Percentiles rank a stretch among this genome's conserved stretches.
These are phyloP conservation scores for Furnarius figulus DNA, from an alignment of 2,113 vertebrate species.

Conservation along the genomic window DNA sequence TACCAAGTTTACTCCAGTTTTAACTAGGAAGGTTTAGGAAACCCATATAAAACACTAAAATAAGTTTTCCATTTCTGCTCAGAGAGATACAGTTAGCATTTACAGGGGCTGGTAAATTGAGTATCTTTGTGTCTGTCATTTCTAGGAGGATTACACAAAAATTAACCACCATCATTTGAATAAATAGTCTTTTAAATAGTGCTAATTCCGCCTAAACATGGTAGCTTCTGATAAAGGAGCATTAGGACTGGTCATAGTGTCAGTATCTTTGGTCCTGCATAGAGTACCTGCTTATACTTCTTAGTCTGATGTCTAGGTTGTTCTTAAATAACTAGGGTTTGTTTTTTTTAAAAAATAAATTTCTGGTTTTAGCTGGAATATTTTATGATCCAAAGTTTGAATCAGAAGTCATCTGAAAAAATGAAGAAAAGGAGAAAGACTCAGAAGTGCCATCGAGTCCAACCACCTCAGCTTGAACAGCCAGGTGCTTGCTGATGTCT, in stretches of 20 bases:
- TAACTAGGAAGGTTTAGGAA: neutral
- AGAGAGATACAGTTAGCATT: neutral
- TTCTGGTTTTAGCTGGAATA: conserved; percentile 88
- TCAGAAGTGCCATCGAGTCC: conserved; percentile 80
- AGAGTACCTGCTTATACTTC: neutral
- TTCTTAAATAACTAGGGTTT: neutral
- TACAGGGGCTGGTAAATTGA: neutral
- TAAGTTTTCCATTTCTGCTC: neutral
- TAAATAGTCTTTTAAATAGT: neutral
- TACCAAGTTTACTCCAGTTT: neutral
- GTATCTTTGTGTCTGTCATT: neutral
- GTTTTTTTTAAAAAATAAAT: neutral
- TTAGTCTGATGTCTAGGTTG: neutral
- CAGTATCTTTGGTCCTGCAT: neutral
- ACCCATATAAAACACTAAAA: neutral
- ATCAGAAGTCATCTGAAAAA: conserved; percentile 92
- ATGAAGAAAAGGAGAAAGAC: conserved; percentile 86
- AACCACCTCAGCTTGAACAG: conserved; percentile 90
- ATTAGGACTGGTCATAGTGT: too few species aligned
- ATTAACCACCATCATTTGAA: neutral
- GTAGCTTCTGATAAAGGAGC: neutral
- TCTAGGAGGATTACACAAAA: neutral
- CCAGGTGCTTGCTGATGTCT: conserved; percentile 79
- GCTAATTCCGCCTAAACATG: neutral
- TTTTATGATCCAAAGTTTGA: conserved; percentile 96